phyloP scores from a whole-genome alignment of 2,113 vertebrate genomes.

The Falco punctatus region DNA sequence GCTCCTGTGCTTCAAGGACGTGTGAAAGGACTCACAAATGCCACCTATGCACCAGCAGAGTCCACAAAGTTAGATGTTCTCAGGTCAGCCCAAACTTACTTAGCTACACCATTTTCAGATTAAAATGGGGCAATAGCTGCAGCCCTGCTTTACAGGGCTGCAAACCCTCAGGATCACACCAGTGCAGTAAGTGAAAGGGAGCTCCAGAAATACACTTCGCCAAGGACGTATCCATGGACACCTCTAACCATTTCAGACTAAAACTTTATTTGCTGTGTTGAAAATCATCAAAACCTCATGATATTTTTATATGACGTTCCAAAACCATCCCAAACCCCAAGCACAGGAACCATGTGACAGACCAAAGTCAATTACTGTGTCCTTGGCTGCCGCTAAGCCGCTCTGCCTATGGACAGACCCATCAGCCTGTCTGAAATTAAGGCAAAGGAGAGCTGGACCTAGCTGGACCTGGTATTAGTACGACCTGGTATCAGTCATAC shows the following conservation, averaged over 20 bases:
- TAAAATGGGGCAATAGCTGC: not conserved
- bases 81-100: not conserved
- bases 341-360: not conserved
- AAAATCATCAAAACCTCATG: not conserved
- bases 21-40: not conserved
- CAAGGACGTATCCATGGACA: not conserved
- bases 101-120: not conserved
- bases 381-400: not conserved
- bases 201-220: not conserved
- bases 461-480: not conserved
- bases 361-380: not conserved
- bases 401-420: rapidly evolving
- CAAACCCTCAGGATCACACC: not conserved
- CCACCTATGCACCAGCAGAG: not conserved
- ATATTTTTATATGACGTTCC: not conserved
- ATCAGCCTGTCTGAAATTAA: not conserved
- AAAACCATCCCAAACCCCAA: not conserved
- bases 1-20: not conserved
- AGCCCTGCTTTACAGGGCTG: not conserved
- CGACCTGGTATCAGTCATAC: not conserved
- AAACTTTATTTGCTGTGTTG: not conserved
- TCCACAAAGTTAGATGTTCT: not conserved
- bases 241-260: not conserved
- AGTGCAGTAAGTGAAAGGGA: not conserved
- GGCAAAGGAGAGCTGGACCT: not conserved